Percentiles rank a stretch among this genome's conserved stretches.
Conservation (phyloP, 1,140 invertebrate genomes). For the Pararge aegeria region DNA sequence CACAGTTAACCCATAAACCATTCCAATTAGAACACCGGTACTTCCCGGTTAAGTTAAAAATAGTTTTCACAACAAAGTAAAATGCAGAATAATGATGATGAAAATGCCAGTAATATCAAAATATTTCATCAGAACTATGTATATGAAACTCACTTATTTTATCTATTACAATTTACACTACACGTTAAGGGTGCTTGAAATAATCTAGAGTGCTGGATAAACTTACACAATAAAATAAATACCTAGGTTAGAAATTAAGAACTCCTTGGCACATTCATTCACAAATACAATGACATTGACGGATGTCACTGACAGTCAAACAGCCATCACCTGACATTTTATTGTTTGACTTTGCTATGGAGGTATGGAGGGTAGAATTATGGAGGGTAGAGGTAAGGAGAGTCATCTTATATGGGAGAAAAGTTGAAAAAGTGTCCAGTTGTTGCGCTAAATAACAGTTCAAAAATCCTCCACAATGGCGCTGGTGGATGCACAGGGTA, state of each 20-base stretch:
- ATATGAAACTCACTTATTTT: constrained; percentile 5
- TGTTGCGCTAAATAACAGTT: too few species aligned
- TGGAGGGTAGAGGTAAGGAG: too few species aligned
- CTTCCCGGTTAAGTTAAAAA: constrained; percentile 5
- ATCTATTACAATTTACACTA: neutral
- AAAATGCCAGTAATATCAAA: neutral
- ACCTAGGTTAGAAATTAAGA: neutral
- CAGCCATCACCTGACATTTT: too few species aligned
- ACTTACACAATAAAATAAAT: neutral
- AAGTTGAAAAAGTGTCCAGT: too few species aligned
- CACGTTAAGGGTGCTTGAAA: neutral
- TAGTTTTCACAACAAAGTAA: constrained; percentile 1
- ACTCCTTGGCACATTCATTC: too few species aligned
- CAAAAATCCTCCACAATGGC: too few species aligned
- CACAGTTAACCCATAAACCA: neutral
- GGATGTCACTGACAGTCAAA: too few species aligned
- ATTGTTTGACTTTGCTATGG: too few species aligned
- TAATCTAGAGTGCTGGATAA: neutral
- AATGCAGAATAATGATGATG: too few species aligned
- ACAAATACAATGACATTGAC: constrained; percentile 3
- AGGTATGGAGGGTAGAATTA: too few species aligned
- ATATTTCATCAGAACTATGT: constrained; percentile 15
- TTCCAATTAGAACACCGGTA: neutral
- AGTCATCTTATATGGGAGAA: too few species aligned
- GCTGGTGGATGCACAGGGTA: too few species aligned